Percentiles rank a stretch among this genome's conserved stretches.
Evolutionary conservation across 1,140 invertebrate species (phyloP).

Genomic region (Drosophila paulistorum): DNA sequence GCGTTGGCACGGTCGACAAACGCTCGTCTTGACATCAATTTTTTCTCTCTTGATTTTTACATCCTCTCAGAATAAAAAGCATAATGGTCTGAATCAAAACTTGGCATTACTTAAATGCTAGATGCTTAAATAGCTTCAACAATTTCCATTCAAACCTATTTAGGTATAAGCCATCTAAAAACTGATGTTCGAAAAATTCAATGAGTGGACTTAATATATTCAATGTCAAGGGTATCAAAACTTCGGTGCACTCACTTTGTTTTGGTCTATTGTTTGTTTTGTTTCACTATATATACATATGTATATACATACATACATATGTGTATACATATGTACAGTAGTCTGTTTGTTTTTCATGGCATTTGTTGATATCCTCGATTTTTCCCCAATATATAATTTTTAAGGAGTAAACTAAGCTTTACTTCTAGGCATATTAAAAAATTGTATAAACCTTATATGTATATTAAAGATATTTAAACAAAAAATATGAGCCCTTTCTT

Average conservation of each 20-base stretch:
- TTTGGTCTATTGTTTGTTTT: not conserved
- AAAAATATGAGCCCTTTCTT: no score
- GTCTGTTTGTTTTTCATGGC: not conserved
- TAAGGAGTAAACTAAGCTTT: no score
- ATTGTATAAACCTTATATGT: no score
- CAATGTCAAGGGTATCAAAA: not conserved
- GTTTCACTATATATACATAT: constrained; percentile 25
- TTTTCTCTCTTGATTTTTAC: constrained; percentile 61
- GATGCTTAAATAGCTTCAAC: no score
- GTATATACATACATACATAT: constrained; percentile 3
- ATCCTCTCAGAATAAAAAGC: not conserved
- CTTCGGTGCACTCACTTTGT: not conserved
- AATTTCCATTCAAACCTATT: no score
- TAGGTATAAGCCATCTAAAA: no score
- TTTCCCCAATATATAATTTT: not conserved
- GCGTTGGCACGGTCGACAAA: constrained; percentile 42
- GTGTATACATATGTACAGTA: not conserved
- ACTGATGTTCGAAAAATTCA: not conserved
- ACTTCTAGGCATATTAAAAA: no score
- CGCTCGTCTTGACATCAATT: constrained; percentile 77
- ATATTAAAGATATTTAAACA: no score
- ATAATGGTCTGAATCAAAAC: not conserved
- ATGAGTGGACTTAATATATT: not conserved
- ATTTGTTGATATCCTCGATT: not conserved
- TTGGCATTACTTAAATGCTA: not conserved